phyloP scores from a whole-genome alignment of 92 coral and sea anemone species.

The Phenganax marumi region DNA sequence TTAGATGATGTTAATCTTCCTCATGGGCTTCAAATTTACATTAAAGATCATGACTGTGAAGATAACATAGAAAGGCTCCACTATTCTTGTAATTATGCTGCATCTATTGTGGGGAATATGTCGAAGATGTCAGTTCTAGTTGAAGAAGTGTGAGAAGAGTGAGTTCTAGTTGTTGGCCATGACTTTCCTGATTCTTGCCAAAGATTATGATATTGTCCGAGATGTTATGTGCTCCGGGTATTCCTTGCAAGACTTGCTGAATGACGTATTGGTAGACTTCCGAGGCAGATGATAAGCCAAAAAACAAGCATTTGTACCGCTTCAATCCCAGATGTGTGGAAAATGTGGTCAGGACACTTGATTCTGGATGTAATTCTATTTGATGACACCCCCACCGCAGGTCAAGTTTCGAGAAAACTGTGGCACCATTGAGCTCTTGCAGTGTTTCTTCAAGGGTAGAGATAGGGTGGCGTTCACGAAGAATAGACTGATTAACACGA shows the following conservation, averaged over 20 bases:
- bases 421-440: slow-evolving; percentile 21
- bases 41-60: slow-evolving; percentile 13
- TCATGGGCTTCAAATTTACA: neutral
- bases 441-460: slow-evolving; percentile 46
- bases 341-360: slow-evolving; percentile 30
- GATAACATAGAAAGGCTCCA: slow-evolving; percentile 15
- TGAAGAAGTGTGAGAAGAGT: slow-evolving; percentile 5
- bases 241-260: slow-evolving; percentile 34
- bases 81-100: slow-evolving; percentile 5
- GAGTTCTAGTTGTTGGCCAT: slow-evolving; percentile 27
- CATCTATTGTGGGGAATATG: too few species aligned
- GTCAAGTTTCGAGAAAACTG: slow-evolving; percentile 42
- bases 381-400: slow-evolving; percentile 52
- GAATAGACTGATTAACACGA: slow-evolving; percentile 29
- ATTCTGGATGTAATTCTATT: slow-evolving; percentile 24
- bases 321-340: slow-evolving; percentile 29
- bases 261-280: slow-evolving; percentile 27
- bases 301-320: slow-evolving; percentile 32
- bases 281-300: slow-evolving; percentile 29
- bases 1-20: slow-evolving; percentile 1
- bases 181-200: slow-evolving; percentile 17
- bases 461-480: slow-evolving; percentile 32
- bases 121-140: too few species aligned
- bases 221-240: slow-evolving; percentile 35
- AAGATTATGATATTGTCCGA: slow-evolving; percentile 41